Evolutionary conservation across 2,113 vertebrate genomes (phyloP), one percentile per base, ranked within the genome.

Genomic region (Urocynchramus pylzowi): DNA sequence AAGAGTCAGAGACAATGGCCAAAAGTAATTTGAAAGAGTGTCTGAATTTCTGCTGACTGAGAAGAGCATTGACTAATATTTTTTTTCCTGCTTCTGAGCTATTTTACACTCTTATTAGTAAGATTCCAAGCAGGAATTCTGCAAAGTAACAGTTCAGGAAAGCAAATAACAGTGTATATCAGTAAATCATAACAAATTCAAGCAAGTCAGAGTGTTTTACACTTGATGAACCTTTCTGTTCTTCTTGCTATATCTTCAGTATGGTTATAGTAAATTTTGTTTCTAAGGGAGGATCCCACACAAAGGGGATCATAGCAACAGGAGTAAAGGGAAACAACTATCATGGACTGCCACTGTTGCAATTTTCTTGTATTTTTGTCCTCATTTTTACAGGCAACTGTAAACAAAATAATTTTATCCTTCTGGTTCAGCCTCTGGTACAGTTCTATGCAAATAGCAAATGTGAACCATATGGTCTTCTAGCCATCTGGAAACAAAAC

Each of bases 381-480:
- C 30, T 53, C 30, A 47, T 64, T 94, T 84, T 88, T 82, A 75
- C 37, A 69, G 41, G 30, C 50, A 86, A 73, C 47, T 87, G 45
- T 91, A 91, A 93, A 73, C 71, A 92, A 94, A 79, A 75, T 35
- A 50, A 41, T 44, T 71, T 89, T 50, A 68, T 52, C 63, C 78
- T 91, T 84, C n/a, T 92, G 44, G 10, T 95, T 89, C 35, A 65
- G 67, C 42, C 35, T 89, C 54, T 19, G 6, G 47, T 74, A 33
- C 37, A 35, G 70, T 89, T 65, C 81, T 79, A 2, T 27, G 41
- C 49, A 60, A 64, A 47, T 6, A 85, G 69, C 94, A 96, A 88
- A 94, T 95, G 95, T 76, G n/a, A 50, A 83, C 89, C 96, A 90
- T 91, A 65, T 68, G 91, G 18, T 54, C 28, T 59, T 8, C 26